Percentiles rank a stretch among this genome's conserved stretches.
Conservation (phyloP, 1,140 invertebrate genomes). For the Aradophagus sp. region DNA sequence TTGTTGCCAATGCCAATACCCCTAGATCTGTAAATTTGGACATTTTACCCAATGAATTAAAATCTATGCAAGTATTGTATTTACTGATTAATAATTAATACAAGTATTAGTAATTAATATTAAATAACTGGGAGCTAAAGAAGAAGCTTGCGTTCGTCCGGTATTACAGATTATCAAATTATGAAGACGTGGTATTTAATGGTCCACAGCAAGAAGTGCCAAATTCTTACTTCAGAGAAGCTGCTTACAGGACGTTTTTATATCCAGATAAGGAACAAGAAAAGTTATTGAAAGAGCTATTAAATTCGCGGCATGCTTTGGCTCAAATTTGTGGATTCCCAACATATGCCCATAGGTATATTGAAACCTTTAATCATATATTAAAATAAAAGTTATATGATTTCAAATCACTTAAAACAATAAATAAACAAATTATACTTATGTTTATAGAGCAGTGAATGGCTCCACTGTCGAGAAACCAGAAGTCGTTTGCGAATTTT, state of each 20-base stretch:
- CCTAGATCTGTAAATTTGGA: conserved; percentile 80
- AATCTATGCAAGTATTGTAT: conserved; percentile 81
- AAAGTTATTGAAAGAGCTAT: conserved; percentile 81
- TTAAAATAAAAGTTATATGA: conserved; percentile 7
- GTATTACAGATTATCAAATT: conserved; percentile 80
- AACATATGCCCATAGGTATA: conserved; percentile 88
- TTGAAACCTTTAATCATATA: conserved; percentile 1
- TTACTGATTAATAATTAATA: conserved; percentile 4
- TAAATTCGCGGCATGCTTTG: conserved; percentile 84
- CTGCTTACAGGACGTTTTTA: conserved; percentile 90
- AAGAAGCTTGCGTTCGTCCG: conserved; percentile 6
- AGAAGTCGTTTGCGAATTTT: conserved; percentile 85
- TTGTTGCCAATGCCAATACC: conserved; percentile 84
- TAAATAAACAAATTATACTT: no score
- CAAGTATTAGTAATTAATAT: background rate
- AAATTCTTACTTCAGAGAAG: conserved; percentile 87
- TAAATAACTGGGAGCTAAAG: no score
- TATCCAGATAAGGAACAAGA: conserved; percentile 87
- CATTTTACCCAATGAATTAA: conserved; percentile 81
- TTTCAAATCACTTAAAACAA: background rate
- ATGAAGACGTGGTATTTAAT: conserved; percentile 84
- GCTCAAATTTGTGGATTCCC: conserved; percentile 90
- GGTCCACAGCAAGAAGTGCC: conserved; percentile 88
- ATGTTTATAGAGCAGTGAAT: conserved; percentile 82
- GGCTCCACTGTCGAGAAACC: conserved; percentile 90